A percentile compares a stretch with the other conserved stretches of the same genome.
phyloP scores from a whole-genome alignment of 2,797 vertebrate species.

The Amniataba percoides region DNA sequence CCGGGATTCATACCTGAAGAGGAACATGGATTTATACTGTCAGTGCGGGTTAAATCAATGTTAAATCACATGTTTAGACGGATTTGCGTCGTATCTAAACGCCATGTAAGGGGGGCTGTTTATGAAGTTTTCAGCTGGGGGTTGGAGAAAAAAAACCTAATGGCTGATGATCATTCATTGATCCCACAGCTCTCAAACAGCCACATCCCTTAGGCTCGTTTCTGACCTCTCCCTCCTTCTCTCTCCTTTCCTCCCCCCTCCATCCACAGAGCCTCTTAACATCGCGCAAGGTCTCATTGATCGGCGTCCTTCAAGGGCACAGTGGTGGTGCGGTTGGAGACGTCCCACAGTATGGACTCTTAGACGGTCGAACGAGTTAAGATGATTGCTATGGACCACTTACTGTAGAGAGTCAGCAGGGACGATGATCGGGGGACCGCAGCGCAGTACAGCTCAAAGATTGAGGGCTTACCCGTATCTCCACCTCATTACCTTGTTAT shows the following conservation, averaged over 20 bases:
- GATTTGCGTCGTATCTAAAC: not conserved
- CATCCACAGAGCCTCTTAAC: constrained; percentile 19
- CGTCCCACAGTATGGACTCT: constrained; percentile 33
- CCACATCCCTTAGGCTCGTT: constrained; percentile 37
- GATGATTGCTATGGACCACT: constrained; percentile 48
- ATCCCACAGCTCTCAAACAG: constrained; percentile 50
- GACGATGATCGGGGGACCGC: constrained; percentile 41
- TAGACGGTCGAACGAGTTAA: constrained; percentile 36
- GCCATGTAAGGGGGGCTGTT: constrained; percentile 20
- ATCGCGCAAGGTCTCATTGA: constrained; percentile 66
- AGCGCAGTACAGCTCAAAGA: constrained; percentile 34
- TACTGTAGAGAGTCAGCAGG: constrained; percentile 34
- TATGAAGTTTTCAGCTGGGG: constrained; percentile 20
- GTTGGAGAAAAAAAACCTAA: constrained; percentile 36
- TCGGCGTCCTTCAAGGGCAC: constrained; percentile 56
- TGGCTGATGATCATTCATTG: constrained; percentile 52
- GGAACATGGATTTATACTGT: not conserved
- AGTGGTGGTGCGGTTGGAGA: constrained; percentile 41
- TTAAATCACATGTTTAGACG: constrained; percentile 17
- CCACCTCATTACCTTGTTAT: constrained; percentile 68
- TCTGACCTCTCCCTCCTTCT: constrained; percentile 27
- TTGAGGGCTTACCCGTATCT: constrained; percentile 46
- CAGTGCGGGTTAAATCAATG: too few species aligned
- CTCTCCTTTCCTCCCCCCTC: constrained; percentile 6
- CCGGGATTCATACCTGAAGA: not conserved